Evolutionary conservation across 2,888 invertebrate species (phyloP).

Genomic region (Drosophila histrio): DNA sequence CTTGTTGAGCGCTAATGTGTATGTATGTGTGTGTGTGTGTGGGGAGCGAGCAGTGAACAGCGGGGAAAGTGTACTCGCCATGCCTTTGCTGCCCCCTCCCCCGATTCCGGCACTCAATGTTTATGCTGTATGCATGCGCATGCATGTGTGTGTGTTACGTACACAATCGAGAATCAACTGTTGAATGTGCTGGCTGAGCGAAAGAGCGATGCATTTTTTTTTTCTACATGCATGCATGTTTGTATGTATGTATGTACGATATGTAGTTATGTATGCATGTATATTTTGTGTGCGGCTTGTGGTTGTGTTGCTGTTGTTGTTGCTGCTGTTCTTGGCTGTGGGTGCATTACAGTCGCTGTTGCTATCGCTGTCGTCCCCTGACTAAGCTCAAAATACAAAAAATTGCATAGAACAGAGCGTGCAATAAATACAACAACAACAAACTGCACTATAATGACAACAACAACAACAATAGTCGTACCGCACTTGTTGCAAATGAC

Average conservation of each 20-base stretch:
- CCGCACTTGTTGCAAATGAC: slow-evolving; percentile 76
- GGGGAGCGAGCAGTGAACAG: not conserved
- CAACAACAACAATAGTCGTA: slow-evolving; percentile 29
- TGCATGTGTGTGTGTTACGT: slow-evolving; percentile 21
- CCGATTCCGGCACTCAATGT: slow-evolving; percentile 27
- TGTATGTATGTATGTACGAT: slow-evolving; percentile 1
- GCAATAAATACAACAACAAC: slow-evolving; percentile 9
- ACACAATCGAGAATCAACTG: slow-evolving; percentile 67
- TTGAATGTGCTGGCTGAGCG: slow-evolving; percentile 63
- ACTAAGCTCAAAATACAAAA: slow-evolving; percentile 59
- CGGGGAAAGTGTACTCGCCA: slow-evolving; percentile 22
- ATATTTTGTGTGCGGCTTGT: slow-evolving; percentile 1
- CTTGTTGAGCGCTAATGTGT: slow-evolving; percentile 29
- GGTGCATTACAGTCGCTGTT: slow-evolving; percentile 54
- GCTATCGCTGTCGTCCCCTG: slow-evolving; percentile 39
- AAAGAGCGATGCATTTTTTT: slow-evolving; percentile 70
- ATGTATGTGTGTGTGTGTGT: not conserved
- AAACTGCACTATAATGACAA: slow-evolving; percentile 26
- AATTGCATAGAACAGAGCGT: slow-evolving; percentile 52
- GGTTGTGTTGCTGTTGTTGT: slow-evolving; percentile 41
- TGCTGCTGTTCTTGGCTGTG: slow-evolving; percentile 56
- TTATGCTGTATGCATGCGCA: slow-evolving; percentile 29
- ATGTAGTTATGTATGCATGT: slow-evolving; percentile 12
- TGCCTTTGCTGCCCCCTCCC: slow-evolving; percentile 18
- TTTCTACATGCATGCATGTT: slow-evolving; percentile 8